Evolutionary conservation across 2,113 vertebrate genomes (phyloP).

Genomic region (Propithecus coquereli): DNA sequence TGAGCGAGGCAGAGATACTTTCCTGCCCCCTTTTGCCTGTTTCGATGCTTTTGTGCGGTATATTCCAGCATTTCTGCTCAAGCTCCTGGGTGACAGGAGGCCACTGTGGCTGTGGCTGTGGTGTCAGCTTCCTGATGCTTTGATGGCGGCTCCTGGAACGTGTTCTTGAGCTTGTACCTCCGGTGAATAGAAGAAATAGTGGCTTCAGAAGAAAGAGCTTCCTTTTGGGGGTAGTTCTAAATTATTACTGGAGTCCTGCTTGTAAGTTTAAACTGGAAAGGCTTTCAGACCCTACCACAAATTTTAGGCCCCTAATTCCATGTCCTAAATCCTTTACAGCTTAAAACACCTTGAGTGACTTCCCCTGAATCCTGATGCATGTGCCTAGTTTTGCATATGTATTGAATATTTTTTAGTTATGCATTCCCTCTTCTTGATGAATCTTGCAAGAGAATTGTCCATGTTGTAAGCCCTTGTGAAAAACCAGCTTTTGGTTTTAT

Average conservation of each 20-base stretch:
- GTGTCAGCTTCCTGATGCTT: background rate
- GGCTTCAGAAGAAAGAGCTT: background rate
- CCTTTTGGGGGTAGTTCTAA: background rate
- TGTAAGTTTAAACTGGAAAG: background rate
- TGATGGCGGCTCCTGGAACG: background rate
- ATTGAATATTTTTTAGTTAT: background rate
- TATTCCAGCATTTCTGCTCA: background rate
- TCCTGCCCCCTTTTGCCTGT: too few species aligned
- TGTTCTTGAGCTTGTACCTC: background rate
- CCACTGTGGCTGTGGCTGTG: fast-evolving
- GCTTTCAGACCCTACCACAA: background rate
- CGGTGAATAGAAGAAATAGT: too few species aligned
- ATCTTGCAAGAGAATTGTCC: background rate
- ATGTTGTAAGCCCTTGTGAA: background rate
- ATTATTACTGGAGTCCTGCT: background rate
- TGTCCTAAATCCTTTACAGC: background rate
- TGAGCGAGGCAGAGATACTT: background rate
- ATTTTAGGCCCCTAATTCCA: background rate
- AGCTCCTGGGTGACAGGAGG: background rate
- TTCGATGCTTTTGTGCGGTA: too few species aligned
- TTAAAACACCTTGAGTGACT: background rate
- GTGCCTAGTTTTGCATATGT: background rate
- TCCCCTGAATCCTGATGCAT: background rate
- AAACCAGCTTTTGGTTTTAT: background rate
- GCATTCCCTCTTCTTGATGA: background rate